Evolutionary conservation across 1,140 invertebrate genomes (phyloP), one percentile per base, ranked within the genome.

Genomic region (Sarcophaga peregrina): DNA sequence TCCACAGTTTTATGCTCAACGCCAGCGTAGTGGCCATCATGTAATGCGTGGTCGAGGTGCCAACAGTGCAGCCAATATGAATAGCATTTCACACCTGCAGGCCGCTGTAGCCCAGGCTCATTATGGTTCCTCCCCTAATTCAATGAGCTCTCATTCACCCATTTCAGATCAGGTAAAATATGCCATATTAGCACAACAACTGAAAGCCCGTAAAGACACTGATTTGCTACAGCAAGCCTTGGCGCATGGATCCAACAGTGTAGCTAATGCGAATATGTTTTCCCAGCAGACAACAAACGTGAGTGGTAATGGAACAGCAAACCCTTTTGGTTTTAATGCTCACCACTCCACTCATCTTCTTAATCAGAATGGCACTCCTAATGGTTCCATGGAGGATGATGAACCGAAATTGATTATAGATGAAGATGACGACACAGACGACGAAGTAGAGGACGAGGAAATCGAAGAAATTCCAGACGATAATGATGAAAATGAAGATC

Each of bases 1-100:
- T 92, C 96, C 96, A 0, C 95, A 97, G 80, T 94, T 93, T 85
- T 97, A 96, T 95, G 95, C 94, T 75, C 95, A 96, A 82, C 91
- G 95, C 73, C 95, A 95, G 84, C 83, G 90, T 8, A 89, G 85
- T 8, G 89, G 89, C 0, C 89, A 90, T 47, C 90, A 90, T 75
- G 83, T 90, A 88, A 68, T 92, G 84, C 89, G 92, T 17, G 88
- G 92, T 86, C 72, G 91, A 89, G 25, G 85, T 0, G 86, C 86
- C 6, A 86, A 80, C 68, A 68, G 84, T 8, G 83, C 46, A 5
- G 84, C 85, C 0, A 82, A 86, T 8, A 87, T 87, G 83, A 78
- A 85, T 8, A 82, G 82, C 48, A 81, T 85, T 45, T 58, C 72
- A 46, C 78, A 85, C 81, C 58, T 83, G 11, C 72, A 85, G 54